Base-by-base conservation (phyloP, 2,797 vertebrate species). In the Megaceryle alcyon region DNA sequence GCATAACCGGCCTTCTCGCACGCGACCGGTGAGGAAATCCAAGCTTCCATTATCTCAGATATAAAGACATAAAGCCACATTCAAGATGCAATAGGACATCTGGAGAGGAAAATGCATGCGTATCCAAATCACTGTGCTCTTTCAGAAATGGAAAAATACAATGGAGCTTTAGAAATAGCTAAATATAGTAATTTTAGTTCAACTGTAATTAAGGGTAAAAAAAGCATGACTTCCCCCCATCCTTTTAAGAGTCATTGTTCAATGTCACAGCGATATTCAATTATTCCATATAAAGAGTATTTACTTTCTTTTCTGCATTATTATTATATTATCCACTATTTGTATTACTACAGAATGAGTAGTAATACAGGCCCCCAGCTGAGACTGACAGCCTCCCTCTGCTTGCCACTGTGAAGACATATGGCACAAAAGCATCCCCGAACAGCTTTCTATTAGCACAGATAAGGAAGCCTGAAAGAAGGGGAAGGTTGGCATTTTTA, bases 281-380 rank as follows among this genome's bases (percentile, higher is more conserved):
- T 97, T 96, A 96, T 91, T 90, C 92, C 96, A 97, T 84, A 95
- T 90, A 95, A 97, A 97, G 80, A 92, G 87, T 94, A 96, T 96
- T 94, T 97, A 94, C 92, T 97, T 95, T 95, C 91, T 90, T 96
- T 96, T 95, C 94, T 92, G 91, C 94, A 75, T 97, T 93, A 94
- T 96, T 96, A 96, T 96, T 96, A 84, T 94, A 94, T 96, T 96
- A 96, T 92, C 92, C 77, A 82, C 95, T 96, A 96, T 96, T 96
- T 96, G 92, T 96, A 87, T 90, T 93, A 92, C 94, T 92, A 71
- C 86, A 95, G 96, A 94, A 94, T 90, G 93, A 95, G 83, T 29
- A 66, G 95, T 90, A 96, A 95, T 91, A 95, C 88, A 95, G 92
- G 95, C 93, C 90, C 82, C 92, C 96, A 94, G 90, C 95, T 88